Evolutionary conservation across 2,797 vertebrate genomes (phyloP), one percentile per base, ranked within the genome.

Genomic region (Enoplosus armatus): DNA sequence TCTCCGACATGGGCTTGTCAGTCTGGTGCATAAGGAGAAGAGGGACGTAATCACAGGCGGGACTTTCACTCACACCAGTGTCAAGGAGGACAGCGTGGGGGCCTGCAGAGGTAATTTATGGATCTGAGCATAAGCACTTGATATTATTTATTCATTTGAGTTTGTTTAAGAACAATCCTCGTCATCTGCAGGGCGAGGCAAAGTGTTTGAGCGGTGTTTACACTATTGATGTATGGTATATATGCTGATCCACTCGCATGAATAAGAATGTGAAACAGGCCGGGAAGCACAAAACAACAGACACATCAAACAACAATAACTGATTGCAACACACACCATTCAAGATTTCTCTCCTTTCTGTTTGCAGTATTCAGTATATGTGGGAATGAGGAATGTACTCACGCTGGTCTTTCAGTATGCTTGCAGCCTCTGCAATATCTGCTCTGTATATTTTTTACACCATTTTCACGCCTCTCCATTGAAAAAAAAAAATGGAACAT

Each of bases 1-100:
- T 24, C 88, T 87, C 88, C 88, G 59, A 95, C 95, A 73, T 9
- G 94, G 95, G 94, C 93, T 90, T 96, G 96, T 94, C 96, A 93
- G 94, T 94, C 95, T 90, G 94, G 90, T 90, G 92, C 89, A 96
- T 90, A 95, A 93, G 91, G 80, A 94, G 79, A 88, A 90, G 79
- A 83, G 86, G 85, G 82, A 90, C 64, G 51, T 88, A 92, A 93
- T 93, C 90, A 89, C 77, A 84, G 79, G 69, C 67, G 73, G 73
- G 83, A 83, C 77, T 88, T 77, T 78, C 72, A 65, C 87, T 80
- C 77, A 71, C 85, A 80, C 72, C n/a, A 15, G 54, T 86, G 87
- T 87, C 88, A 84, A 39, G 74, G 72, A 86, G 79, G 74, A 84
- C 37, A 68, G 84, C 31, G 80, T 63, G 58, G 70, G 79, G 48